Conservation (phyloP, 2,888 invertebrate species). For the Synanthedon andrenaeformis region DNA sequence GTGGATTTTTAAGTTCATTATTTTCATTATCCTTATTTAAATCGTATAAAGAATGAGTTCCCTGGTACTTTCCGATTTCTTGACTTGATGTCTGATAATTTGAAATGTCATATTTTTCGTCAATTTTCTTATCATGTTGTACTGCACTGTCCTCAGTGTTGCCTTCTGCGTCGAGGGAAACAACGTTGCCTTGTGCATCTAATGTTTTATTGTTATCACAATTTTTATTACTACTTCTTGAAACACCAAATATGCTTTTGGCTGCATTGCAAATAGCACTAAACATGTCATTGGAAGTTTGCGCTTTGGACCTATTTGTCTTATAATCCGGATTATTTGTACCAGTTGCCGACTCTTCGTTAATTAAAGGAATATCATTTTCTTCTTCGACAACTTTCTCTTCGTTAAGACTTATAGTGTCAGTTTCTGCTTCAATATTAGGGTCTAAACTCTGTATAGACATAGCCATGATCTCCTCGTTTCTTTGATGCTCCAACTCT, state of each 20-base stretch:
- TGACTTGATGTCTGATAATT: conserved; percentile 46
- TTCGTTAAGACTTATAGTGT: conserved; percentile 10
- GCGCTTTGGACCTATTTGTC: conserved; percentile 21
- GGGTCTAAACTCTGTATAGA: conserved; percentile 38
- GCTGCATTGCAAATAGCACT: conserved; percentile 47
- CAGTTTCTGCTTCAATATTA: conserved; percentile 25
- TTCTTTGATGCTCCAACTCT: conserved; percentile 46
- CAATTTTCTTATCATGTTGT: conserved; percentile 29
- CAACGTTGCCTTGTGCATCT: conserved; percentile 49
- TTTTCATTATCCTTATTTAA: conserved; percentile 28
- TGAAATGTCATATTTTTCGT: conserved; percentile 32
- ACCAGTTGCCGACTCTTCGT: not conserved
- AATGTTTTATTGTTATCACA: conserved; percentile 44
- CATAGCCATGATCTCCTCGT: conserved; percentile 46
- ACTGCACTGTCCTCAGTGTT: conserved; percentile 14
- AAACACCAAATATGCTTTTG: conserved; percentile 41
- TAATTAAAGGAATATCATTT: not conserved
- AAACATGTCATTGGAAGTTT: conserved; percentile 33
- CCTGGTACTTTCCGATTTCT: conserved; percentile 57
- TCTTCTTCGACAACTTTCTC: conserved; percentile 12
- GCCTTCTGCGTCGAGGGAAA: conserved; percentile 17
- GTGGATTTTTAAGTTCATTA: conserved; percentile 23
- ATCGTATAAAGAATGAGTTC: conserved; percentile 15
- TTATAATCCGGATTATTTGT: conserved; percentile 12
- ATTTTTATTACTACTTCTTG: conserved; percentile 21